phyloP scores from a whole-genome alignment of 2,113 vertebrate species.

The Nestor notabilis region DNA sequence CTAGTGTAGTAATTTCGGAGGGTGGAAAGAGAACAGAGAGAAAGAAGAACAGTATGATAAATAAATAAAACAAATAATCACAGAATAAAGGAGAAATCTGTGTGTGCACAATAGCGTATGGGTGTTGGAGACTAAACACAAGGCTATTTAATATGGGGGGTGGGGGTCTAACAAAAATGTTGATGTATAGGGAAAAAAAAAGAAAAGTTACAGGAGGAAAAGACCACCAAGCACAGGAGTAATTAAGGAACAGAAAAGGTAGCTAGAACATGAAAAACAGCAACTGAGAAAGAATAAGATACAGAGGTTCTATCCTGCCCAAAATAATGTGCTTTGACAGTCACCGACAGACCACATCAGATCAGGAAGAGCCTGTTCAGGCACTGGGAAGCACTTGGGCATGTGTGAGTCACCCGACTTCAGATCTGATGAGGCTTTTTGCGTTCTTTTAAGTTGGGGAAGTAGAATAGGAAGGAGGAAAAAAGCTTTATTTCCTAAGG shows the following conservation, averaged over 20 bases:
- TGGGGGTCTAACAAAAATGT: not conserved
- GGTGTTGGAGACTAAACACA: not conserved
- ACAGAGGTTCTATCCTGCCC: not conserved
- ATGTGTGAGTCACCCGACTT: not conserved
- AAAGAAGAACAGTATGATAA: not conserved
- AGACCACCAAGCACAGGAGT: not conserved
- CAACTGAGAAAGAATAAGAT: not conserved
- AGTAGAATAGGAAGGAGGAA: not conserved
- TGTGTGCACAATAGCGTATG: not conserved
- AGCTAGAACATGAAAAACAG: not conserved
- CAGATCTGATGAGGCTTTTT: not conserved
- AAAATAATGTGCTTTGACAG: not conserved
- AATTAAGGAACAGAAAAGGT: not conserved
- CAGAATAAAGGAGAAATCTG: not conserved
- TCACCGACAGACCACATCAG: not conserved
- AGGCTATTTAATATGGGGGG: not conserved
- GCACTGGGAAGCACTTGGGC: not conserved
- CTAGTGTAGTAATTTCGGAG: not conserved
- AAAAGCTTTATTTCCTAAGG: not conserved
- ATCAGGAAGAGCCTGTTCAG: not conserved
- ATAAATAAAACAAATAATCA: not conserved
- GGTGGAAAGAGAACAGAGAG: not conserved
- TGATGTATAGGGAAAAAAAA: not conserved
- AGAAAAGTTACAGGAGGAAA: not conserved
- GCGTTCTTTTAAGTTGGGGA: not conserved